Conservation (phyloP, 2,797 vertebrate genomes). For the Rachycentron canadum region DNA sequence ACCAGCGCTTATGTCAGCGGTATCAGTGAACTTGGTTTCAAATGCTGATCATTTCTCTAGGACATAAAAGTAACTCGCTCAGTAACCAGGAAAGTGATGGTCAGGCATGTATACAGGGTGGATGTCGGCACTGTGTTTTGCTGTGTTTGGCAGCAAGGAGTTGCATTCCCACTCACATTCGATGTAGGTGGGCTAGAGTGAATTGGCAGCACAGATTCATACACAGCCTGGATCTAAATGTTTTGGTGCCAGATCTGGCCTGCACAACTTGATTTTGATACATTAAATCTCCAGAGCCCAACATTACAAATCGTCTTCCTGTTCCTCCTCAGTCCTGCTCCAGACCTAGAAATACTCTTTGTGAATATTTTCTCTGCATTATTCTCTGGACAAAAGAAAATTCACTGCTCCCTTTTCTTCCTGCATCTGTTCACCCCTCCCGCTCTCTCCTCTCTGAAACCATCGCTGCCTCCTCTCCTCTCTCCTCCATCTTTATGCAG, state of each 20-base stretch:
- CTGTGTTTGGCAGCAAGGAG: conserved; percentile 52
- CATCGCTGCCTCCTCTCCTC: conserved; percentile 62
- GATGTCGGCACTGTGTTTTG: conserved; percentile 25
- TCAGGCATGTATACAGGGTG: conserved; percentile 30
- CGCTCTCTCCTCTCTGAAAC: conserved; percentile 66
- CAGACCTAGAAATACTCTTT: conserved; percentile 29
- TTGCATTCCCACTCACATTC: conserved; percentile 43
- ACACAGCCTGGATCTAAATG: conserved; percentile 39
- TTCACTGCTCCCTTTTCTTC: conserved; percentile 59
- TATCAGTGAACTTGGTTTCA: neutral
- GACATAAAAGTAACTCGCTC: conserved; percentile 3
- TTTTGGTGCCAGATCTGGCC: conserved; percentile 42
- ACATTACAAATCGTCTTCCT: conserved; percentile 41
- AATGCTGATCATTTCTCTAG: neutral
- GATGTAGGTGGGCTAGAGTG: conserved; percentile 61
- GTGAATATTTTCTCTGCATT: conserved; percentile 44
- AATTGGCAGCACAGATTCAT: conserved; percentile 61
- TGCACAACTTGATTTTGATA: conserved; percentile 42
- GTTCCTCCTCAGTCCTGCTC: conserved; percentile 20
- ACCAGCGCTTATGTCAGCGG: conserved; percentile 8
- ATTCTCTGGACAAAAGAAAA: conserved; percentile 61
- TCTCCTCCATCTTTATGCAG: conserved; percentile 81
- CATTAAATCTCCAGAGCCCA: conserved; percentile 47
- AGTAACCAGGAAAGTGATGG: conserved; percentile 24
- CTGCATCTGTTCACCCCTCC: conserved; percentile 67